A percentile compares a stretch with the other conserved stretches of the same genome.
These are phyloP conservation scores for Nematolebias whitei DNA, from an alignment of 2,113 vertebrate genomes.

Conservation along the genomic window DNA sequence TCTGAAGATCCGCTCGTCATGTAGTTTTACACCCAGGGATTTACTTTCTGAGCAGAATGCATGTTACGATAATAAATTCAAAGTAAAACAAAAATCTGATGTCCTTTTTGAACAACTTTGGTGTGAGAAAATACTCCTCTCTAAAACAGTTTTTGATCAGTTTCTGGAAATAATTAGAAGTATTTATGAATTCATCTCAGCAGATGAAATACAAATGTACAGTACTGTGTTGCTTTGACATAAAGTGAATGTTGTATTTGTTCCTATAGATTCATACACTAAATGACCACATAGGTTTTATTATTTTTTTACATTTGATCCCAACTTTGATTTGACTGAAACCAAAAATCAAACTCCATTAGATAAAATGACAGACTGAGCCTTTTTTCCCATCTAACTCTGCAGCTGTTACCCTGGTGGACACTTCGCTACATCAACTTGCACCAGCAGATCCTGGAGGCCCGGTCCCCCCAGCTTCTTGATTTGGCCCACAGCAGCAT, in stretches of 20 bases:
- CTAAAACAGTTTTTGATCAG: too few relatives aligned
- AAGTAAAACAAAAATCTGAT: background rate
- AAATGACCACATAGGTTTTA: background rate
- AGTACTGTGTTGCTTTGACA: too few relatives aligned
- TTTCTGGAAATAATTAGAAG: too few relatives aligned
- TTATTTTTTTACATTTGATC: background rate
- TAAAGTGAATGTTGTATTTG: too few relatives aligned
- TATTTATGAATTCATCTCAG: too few relatives aligned
- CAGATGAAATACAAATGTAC: too few relatives aligned
- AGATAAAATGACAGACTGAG: background rate
- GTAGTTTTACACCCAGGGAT: background rate
- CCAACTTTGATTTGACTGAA: background rate
- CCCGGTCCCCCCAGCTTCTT: constrained; percentile 87
- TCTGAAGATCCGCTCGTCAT: constrained; percentile 5
- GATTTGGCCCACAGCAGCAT: constrained; percentile 80
- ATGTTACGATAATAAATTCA: background rate
- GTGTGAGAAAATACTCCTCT: too few relatives aligned
- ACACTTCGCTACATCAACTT: constrained; percentile 86
- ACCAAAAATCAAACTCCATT: background rate
- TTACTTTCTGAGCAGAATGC: background rate
- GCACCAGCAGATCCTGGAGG: constrained; percentile 93
- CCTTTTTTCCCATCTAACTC: background rate
- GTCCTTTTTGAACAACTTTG: background rate
- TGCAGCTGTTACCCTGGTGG: constrained; percentile 92
- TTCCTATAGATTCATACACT: background rate